Evolutionary conservation across 1,140 invertebrate species (phyloP).

Genomic region (Ptiloglossa arizonensis): DNA sequence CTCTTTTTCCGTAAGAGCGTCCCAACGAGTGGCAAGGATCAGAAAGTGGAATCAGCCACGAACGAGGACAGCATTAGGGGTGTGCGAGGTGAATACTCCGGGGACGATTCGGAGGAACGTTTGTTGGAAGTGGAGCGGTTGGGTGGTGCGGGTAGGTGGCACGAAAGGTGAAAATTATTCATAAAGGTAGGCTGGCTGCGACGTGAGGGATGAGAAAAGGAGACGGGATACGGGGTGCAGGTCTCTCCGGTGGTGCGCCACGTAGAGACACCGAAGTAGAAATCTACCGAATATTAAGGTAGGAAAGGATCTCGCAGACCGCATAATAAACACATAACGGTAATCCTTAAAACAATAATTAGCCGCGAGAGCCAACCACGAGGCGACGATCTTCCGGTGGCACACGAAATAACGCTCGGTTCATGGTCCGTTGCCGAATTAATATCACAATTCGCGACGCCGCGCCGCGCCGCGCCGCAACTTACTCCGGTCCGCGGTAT

Average conservation of each 20-base stretch:
- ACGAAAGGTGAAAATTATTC: slow-evolving; percentile 77
- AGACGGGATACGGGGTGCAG: slow-evolving; percentile 23
- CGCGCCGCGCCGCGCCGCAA: slow-evolving; percentile 41
- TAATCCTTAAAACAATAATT: slow-evolving; percentile 82
- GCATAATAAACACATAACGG: slow-evolving; percentile 81
- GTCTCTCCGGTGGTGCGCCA: slow-evolving; percentile 48
- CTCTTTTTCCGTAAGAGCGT: not conserved
- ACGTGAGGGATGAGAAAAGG: slow-evolving; percentile 10
- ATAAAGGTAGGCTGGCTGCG: slow-evolving; percentile 74
- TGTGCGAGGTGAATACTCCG: slow-evolving; percentile 59
- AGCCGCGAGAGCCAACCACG: slow-evolving; percentile 68
- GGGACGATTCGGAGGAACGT: slow-evolving; percentile 55
- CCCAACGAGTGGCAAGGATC: slow-evolving; percentile 16
- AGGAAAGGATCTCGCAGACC: slow-evolving; percentile 65
- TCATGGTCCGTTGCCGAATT: slow-evolving; percentile 71
- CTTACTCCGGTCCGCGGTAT: slow-evolving; percentile 43
- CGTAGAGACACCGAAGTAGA: slow-evolving; percentile 62
- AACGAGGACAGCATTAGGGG: slow-evolving; percentile 54
- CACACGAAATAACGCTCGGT: slow-evolving; percentile 58
- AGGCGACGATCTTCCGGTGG: slow-evolving; percentile 65
- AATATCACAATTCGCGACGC: slow-evolving; percentile 63
- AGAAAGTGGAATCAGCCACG: slow-evolving; percentile 25
- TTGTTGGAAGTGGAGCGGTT: slow-evolving; percentile 40
- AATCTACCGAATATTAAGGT: slow-evolving; percentile 78
- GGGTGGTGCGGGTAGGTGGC: slow-evolving; percentile 19